Conservation (phyloP, 2,797 vertebrate genomes). For the Allobates femoralis region DNA sequence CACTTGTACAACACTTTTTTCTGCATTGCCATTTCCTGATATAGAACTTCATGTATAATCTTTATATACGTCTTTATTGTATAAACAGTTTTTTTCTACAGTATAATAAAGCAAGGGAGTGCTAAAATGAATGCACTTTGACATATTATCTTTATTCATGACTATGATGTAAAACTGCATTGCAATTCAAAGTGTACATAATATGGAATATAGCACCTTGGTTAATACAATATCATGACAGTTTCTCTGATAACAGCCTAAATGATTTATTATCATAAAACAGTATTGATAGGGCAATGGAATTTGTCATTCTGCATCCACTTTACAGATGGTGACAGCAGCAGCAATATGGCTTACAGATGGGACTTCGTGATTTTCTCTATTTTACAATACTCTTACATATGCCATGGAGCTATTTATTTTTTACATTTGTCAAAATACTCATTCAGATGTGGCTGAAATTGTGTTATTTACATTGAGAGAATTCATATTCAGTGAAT, state of each 20-base stretch:
- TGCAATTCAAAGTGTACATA: neutral
- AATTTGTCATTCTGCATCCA: conserved; percentile 37
- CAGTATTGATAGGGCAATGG: conserved; percentile 27
- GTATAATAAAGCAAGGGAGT: neutral
- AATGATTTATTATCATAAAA: conserved; percentile 42
- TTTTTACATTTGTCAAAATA: conserved; percentile 45
- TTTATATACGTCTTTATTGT: too few species aligned
- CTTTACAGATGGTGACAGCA: conserved; percentile 14
- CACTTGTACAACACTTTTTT: too few species aligned
- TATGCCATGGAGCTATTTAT: conserved; percentile 30
- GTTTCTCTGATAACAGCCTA: conserved; percentile 23
- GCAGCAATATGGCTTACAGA: conserved; percentile 16
- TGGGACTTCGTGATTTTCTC: conserved; percentile 11
- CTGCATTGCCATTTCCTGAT: too few species aligned
- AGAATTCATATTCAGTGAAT: conserved; percentile 28
- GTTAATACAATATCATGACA: conserved; percentile 19
- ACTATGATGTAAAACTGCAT: neutral
- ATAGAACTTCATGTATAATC: too few species aligned
- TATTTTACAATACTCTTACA: conserved; percentile 29
- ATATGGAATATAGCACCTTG: neutral
- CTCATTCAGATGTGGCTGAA: neutral
- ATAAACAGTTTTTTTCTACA: neutral
- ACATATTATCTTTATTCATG: neutral
- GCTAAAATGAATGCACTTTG: neutral
- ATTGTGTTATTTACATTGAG: conserved; percentile 40